Evolutionary conservation across 2,888 invertebrate genomes (phyloP).

Genomic region (Hypolimnas misippus): DNA sequence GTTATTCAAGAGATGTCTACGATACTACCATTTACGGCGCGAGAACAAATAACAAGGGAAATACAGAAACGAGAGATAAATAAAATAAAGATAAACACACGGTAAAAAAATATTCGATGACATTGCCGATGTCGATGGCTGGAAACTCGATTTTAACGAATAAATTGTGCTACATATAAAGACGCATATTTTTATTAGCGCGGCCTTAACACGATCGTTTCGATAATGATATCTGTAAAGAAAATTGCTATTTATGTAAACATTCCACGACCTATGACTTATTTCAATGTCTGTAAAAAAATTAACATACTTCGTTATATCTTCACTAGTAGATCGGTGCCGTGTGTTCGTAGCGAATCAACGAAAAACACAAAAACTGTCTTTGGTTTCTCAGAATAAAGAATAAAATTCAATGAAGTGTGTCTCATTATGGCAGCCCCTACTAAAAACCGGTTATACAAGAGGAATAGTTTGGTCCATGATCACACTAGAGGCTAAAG

Average conservation of each 20-base stretch:
- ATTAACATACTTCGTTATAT: conserved; percentile 38
- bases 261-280: conserved; percentile 38
- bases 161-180: conserved; percentile 21
- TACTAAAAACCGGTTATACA: conserved; percentile 64
- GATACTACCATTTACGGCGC: conserved; percentile 26
- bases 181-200: conserved; percentile 29
- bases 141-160: conserved; percentile 26
- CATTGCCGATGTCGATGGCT: conserved; percentile 9
- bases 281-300: conserved; percentile 34
- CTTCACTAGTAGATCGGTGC: conserved; percentile 26
- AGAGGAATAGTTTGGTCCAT: conserved; percentile 65
- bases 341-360: conserved; percentile 2
- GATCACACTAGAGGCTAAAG: conserved; percentile 59
- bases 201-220: conserved; percentile 25
- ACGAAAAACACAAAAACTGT: conserved; percentile 5
- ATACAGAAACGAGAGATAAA: conserved; percentile 15
- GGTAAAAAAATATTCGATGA: conserved; percentile 27
- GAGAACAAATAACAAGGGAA: conserved; percentile 24
- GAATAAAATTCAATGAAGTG: conserved; percentile 18
- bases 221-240: conserved; percentile 34
- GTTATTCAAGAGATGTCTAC: conserved; percentile 26
- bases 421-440: conserved; percentile 32
- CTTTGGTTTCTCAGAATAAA: conserved; percentile 18
- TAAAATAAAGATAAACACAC: conserved; percentile 20
- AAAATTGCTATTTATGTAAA: conserved; percentile 41